Base-by-base conservation (phyloP, 2,797 vertebrate genomes). In the Darevskia nairensis region DNA sequence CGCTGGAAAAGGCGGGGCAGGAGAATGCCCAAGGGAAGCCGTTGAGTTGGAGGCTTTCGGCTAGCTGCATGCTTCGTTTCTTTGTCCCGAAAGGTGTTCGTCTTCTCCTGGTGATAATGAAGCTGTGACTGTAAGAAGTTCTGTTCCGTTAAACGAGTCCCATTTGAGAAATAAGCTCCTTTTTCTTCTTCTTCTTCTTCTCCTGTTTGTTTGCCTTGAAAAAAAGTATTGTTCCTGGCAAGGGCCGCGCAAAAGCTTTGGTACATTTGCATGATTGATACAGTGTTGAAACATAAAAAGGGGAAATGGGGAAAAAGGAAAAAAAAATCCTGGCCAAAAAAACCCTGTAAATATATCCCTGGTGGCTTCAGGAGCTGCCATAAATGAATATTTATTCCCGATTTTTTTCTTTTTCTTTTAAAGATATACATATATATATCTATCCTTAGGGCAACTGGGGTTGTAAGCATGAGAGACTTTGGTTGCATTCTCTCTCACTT, bases 81-180 rank as follows among this genome's bases (percentile, higher is more conserved):
- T 89, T 88, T 88, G 82, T 85, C 86, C 89, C 64, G 78, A 88
- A 29, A 88, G 89, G 78, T 90, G 89, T 90, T 88, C 11, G 89
- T 90, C 82, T 88, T 84, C 82, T 87, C 78, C 86, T 90, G 86
- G 86, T 90, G 89, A 84, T 87, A 71, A 90, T 89, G 89, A 87
- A 80, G 77, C 86, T 76, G 89, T 90, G 71, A 88, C 89, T 77
- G 89, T 90, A 50, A 87, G 89, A 61, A 75, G 64, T 86, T 82
- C 80, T 2, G 19, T 11, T 83, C 89, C 0, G 59, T 75, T 87
- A 82, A 55, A 80, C 1, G 6, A 89, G 91, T 84, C 93, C 35
- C 21, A 91, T 88, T 44, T 87, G 90, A 89, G 87, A 93, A 91
- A 94, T 80, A 92, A 88, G 94, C 94, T 95, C 93, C 85, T 90